Conservation (phyloP, 2,888 invertebrate species). For the Dryocosmus kuriphilus region DNA sequence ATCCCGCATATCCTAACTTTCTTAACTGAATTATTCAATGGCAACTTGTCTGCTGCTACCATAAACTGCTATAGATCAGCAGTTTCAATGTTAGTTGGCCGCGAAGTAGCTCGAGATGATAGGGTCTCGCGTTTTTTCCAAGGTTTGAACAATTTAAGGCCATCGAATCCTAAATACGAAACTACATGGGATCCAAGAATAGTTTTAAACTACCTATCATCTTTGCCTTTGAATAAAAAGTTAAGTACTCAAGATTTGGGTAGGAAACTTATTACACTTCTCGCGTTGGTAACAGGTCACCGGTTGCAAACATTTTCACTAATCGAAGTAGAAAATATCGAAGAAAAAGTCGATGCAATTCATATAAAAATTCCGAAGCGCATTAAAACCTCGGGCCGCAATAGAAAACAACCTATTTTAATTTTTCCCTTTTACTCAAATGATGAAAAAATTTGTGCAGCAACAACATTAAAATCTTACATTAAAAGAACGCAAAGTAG, state of each 20-base stretch:
- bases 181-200: conserved; percentile 62
- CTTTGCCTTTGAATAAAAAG: conserved; percentile 22
- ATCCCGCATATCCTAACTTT: conserved; percentile 38
- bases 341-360: not conserved
- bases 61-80: conserved; percentile 53
- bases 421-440: conserved; percentile 41
- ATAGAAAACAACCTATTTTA: conserved; percentile 44
- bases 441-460: conserved; percentile 41
- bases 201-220: conserved; percentile 16
- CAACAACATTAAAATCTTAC: not conserved
- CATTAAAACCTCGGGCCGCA: conserved; percentile 47
- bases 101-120: conserved; percentile 49
- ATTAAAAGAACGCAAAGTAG: not conserved
- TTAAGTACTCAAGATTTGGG: conserved; percentile 20
- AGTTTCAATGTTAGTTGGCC: conserved; percentile 46
- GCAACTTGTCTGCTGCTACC: conserved; percentile 47
- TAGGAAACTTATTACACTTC: conserved; percentile 27
- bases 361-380: conserved; percentile 43
- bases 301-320: conserved; percentile 46
- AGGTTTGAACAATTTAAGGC: conserved; percentile 58
- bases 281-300: conserved; percentile 42
- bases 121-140: conserved; percentile 58
- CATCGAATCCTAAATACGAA: conserved; percentile 57
- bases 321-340: conserved; percentile 32
- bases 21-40: conserved; percentile 43